A percentile compares a stretch with the other conserved stretches of the same genome.
These are phyloP conservation scores for Troglohyphantes excavatus DNA, from an alignment of 2,888 invertebrate genomes.

Conservation along the genomic window DNA sequence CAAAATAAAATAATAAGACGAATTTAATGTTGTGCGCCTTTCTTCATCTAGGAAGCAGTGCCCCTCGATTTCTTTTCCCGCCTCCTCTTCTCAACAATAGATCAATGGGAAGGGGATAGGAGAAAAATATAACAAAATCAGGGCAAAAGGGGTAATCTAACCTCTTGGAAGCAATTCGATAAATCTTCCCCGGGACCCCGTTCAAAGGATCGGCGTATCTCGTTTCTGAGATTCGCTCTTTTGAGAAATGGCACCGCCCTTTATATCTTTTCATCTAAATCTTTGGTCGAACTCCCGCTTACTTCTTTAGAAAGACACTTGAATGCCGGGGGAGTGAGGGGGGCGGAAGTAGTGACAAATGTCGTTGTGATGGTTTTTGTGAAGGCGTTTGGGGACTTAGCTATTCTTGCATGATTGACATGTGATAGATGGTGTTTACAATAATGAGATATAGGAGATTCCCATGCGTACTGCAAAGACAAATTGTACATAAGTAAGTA, in stretches of 20 bases:
- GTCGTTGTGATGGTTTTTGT: too few species aligned
- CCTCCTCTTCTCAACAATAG: conserved; percentile 51
- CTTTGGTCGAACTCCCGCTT: background rate
- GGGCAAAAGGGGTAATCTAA: conserved; percentile 75
- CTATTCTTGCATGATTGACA: too few species aligned
- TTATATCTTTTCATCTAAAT: conserved; percentile 26
- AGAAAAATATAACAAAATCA: conserved; percentile 54
- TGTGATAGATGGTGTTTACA: too few species aligned
- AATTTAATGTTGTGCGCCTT: conserved; percentile 1
- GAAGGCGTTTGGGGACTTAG: too few species aligned
- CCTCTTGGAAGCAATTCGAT: conserved; percentile 77
- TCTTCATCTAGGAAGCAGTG: conserved; percentile 26
- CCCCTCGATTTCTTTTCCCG: conserved; percentile 50
- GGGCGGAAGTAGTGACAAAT: too few species aligned
- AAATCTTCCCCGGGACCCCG: conserved; percentile 63
- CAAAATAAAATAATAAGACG: conserved; percentile 4
- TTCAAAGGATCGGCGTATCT: conserved; percentile 69
- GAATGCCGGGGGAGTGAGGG: too few species aligned
- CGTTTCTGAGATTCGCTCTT: conserved; percentile 60
- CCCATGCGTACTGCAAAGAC: too few species aligned
- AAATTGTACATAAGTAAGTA: too few species aligned
- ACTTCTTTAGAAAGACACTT: too few species aligned
- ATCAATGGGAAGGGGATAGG: conserved; percentile 55
- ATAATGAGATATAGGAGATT: too few species aligned
- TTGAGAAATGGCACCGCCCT: conserved; percentile 23